Base-by-base conservation (phyloP, 2,888 invertebrate genomes). In the Andrena trimmerana region DNA sequence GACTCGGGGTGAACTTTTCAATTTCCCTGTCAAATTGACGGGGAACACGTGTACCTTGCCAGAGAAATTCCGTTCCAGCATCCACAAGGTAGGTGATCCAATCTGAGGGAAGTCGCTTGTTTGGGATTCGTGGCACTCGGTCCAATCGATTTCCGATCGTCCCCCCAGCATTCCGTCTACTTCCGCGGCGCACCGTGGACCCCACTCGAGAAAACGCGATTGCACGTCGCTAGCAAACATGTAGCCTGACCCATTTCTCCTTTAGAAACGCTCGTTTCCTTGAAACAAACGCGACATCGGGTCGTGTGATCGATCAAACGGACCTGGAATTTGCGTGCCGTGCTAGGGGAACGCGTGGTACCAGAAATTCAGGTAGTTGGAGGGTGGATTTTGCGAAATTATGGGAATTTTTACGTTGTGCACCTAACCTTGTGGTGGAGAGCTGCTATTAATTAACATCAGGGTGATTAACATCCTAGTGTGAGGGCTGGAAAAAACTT, bases 101-200 rank as follows among this genome's bases (percentile, higher is more conserved):
- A 82, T 79, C 78, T 36, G 10, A 16, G 77, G 36, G 48, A 50
- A 69, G 24, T 59, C n/a, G 36, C 42, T 13, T 7, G 16, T 2
- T 54, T 20, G 50, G 63, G 54, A 36, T 66, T 33, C 52, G 71
- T 60, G 50, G 42, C 65, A 1, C 42, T n/a, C 10, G 42, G 6
- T 20, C 13, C 2, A 36, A 69, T 77, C 81, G 69, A 77, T 77
- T 77, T 81, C 77, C 76, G 60, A 73, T 73, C 29, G 67, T 52
- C 33, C 50, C 48, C 24, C 52, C 24, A 42, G 31, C 36, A n/a
- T 57, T 65, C 60, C 66, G 16, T 68, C 59, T 20, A 65, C 72
- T 72, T 67, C 6, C 7, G 66, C 7, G 59, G 2, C 36, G n/a
- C 16, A 42, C 63, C 20, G 27, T 68, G 16, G 3, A 31, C 27